Evolutionary conservation across 1,140 invertebrate species (phyloP).

Genomic region (Bathynomus jamesi): DNA sequence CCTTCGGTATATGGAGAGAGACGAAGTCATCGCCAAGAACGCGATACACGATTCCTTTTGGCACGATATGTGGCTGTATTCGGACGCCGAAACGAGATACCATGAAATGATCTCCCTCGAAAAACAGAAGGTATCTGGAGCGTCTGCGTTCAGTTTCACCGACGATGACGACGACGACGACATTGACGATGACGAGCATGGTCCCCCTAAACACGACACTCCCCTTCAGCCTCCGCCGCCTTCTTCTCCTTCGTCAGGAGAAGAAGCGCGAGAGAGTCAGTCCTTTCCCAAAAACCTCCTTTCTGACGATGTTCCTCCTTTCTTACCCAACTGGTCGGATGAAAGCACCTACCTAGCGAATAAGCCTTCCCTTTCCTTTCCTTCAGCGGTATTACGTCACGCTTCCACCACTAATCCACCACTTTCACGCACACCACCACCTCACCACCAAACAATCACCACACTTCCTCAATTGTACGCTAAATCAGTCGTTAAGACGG

Average conservation of each 20-base stretch:
- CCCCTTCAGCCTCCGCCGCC: not conserved
- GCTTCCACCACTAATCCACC: no score
- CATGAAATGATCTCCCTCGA: slow-evolving; percentile 33
- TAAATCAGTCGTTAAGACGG: not conserved
- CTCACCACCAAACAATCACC: no score
- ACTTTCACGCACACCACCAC: no score
- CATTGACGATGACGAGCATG: slow-evolving; percentile 54
- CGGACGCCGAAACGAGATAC: slow-evolving; percentile 40
- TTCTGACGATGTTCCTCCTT: slow-evolving; percentile 60
- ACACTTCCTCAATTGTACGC: no score
- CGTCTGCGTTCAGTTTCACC: slow-evolving; percentile 13
- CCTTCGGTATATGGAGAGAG: slow-evolving; percentile 24
- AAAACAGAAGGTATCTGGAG: slow-evolving; percentile 5
- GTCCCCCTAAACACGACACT: not conserved
- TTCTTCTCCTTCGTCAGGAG: no score
- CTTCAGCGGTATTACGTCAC: no score
- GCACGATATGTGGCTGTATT: slow-evolving; percentile 39
- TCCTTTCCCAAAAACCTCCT: not conserved
- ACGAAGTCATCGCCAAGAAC: slow-evolving; percentile 18
- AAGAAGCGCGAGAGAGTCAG: not conserved
- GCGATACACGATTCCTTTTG: slow-evolving; percentile 33
- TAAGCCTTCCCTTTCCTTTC: no score
- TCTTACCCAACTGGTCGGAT: slow-evolving; percentile 71
- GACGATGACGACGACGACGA: slow-evolving; percentile 44
- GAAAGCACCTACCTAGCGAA: slow-evolving; percentile 61